Percentiles rank a stretch among this genome's conserved stretches.
These are phyloP conservation scores for Perizoma flavofasciatum DNA, from an alignment of 2,888 invertebrate genomes.

Conservation along the genomic window DNA sequence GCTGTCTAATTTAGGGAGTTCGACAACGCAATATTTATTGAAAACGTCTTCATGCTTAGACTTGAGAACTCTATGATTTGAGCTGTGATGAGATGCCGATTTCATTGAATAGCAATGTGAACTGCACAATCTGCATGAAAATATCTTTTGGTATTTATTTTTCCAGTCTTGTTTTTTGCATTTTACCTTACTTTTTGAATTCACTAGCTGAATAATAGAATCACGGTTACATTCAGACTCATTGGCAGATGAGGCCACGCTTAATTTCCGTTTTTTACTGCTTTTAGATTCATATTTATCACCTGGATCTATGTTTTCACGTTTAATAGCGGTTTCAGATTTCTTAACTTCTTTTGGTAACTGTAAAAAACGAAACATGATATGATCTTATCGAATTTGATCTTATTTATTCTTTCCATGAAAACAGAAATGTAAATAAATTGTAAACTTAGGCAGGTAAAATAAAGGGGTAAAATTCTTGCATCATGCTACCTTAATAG, in stretches of 20 bases:
- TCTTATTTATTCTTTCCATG: no score
- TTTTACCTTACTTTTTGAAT: neutral
- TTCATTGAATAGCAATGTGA: slow-evolving; percentile 26
- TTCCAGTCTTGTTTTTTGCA: slow-evolving; percentile 39
- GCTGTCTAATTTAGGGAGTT: slow-evolving; percentile 54
- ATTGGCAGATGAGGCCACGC: slow-evolving; percentile 20
- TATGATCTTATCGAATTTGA: no score
- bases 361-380: slow-evolving; percentile 9
- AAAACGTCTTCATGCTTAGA: slow-evolving; percentile 46
- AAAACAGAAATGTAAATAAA: no score
- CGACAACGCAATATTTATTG: slow-evolving; percentile 51
- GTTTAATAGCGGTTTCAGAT: slow-evolving; percentile 3
- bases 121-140: slow-evolving; percentile 54
- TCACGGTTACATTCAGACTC: slow-evolving; percentile 6
- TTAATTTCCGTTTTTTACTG: slow-evolving; percentile 9
- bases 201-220: slow-evolving; percentile 2
- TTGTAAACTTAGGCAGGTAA: no score
- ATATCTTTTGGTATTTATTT: slow-evolving; percentile 45
- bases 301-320: slow-evolving; percentile 1
- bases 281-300: neutral
- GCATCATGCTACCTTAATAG: no score
- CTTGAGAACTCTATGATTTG: slow-evolving; percentile 34
- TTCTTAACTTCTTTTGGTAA: neutral
- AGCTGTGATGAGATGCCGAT: slow-evolving; percentile 31
- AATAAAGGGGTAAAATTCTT: no score